Conservation (phyloP, 2,888 invertebrate genomes). For the Latrodectus hesperus region DNA sequence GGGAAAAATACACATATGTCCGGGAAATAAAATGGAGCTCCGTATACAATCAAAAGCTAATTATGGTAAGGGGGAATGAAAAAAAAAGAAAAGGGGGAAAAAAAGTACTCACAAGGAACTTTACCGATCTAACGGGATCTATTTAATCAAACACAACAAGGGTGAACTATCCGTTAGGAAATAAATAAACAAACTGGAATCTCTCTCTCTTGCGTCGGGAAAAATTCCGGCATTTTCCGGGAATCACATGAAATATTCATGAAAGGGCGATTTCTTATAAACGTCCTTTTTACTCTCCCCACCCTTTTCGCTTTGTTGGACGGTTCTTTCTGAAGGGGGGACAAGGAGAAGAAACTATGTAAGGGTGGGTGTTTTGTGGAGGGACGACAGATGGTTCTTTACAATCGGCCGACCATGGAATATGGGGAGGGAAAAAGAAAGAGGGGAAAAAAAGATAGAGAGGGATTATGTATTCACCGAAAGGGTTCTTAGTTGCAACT, state of each 20-base stretch:
- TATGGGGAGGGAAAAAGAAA: background rate
- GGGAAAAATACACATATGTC: background rate
- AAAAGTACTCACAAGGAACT: too few species aligned
- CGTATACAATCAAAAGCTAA: conserved; percentile 52
- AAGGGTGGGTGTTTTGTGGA: conserved; percentile 38
- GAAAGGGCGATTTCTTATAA: conserved; percentile 57
- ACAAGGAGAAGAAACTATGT: background rate
- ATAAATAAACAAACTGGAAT: conserved; percentile 5
- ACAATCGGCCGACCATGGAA: conserved; percentile 24
- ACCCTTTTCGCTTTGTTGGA: background rate
- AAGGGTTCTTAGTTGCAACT: conserved; percentile 11
- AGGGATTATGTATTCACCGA: background rate
- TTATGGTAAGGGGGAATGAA: conserved; percentile 22
- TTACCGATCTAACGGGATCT: background rate
- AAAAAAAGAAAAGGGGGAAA: too few species aligned
- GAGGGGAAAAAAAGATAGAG: background rate
- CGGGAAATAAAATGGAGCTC: conserved; percentile 5
- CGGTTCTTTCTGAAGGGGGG: background rate
- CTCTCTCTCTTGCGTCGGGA: background rate
- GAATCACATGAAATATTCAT: conserved; percentile 61
- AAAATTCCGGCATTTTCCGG: conserved; percentile 39
- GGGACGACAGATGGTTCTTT: conserved; percentile 58
- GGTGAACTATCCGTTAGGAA: conserved; percentile 1
- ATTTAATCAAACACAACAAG: conserved; percentile 13
- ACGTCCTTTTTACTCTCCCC: background rate